phyloP scores from a whole-genome alignment of 2,113 vertebrate species.

The Zapus hudsonius region DNA sequence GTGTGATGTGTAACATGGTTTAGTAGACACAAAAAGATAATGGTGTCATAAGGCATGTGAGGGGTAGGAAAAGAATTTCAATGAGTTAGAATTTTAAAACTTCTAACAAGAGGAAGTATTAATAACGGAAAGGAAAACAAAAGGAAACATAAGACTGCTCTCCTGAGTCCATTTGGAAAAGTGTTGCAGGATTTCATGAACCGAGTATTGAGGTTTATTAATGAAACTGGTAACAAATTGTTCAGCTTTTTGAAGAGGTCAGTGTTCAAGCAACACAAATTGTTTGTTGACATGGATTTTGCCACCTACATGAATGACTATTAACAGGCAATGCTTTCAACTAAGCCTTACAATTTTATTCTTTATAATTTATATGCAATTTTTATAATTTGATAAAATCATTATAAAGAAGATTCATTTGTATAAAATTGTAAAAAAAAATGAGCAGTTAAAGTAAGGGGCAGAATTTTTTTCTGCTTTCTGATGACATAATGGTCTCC shows the following conservation, averaged over 20 bases:
- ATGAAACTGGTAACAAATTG: not conserved
- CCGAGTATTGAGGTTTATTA: not conserved
- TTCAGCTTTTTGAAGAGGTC: not conserved
- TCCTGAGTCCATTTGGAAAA: conserved; percentile 11
- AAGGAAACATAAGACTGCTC: not conserved
- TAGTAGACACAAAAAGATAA: not conserved
- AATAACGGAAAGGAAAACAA: not conserved
- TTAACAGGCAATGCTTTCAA: not conserved
- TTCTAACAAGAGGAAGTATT: not conserved
- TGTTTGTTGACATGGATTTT: conserved; percentile 20
- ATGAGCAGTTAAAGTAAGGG: not conserved
- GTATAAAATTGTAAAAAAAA: conserved; percentile 6
- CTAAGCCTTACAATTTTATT: not conserved
- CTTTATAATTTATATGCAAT: not conserved
- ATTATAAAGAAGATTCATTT: not conserved
- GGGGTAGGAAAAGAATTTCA: not conserved
- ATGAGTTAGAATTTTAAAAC: not conserved
- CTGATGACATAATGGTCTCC: conserved; percentile 1
- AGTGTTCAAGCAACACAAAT: not conserved
- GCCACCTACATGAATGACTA: not conserved
- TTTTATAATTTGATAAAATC: conserved; percentile 21
- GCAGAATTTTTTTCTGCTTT: not conserved
- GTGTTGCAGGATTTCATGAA: not conserved
- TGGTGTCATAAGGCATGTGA: not conserved
- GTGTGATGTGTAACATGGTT: not conserved